These are phyloP conservation scores for Origma solitaria DNA, from an alignment of 2,113 vertebrate species.

Conservation along the genomic window DNA sequence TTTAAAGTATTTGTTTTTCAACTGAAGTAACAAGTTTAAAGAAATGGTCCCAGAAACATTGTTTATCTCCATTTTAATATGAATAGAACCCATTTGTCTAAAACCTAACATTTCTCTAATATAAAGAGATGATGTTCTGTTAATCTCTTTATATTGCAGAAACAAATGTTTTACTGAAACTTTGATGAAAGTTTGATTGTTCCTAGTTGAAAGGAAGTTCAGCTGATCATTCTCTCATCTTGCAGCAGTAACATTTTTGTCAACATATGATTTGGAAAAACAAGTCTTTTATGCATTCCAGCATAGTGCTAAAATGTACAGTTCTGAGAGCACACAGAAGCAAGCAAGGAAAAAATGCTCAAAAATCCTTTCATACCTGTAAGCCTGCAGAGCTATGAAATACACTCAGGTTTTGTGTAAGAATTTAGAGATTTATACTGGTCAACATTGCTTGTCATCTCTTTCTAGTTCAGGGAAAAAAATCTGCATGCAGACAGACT, in stretches of 20 bases:
- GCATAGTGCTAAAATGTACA: background rate
- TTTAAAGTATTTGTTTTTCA: background rate
- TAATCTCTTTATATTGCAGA: background rate
- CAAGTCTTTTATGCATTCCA: background rate
- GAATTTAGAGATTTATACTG: background rate
- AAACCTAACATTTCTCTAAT: background rate
- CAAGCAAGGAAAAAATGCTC: background rate
- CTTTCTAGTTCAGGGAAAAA: background rate
- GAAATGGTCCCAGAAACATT: background rate
- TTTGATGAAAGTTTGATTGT: background rate
- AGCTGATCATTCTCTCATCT: background rate
- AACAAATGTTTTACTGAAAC: background rate
- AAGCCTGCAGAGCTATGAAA: background rate
- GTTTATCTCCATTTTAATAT: background rate
- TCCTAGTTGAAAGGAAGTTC: background rate
- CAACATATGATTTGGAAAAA: background rate
- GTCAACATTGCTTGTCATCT: background rate
- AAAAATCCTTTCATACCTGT: background rate
- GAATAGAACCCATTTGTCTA: background rate
- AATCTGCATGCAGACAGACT: background rate
- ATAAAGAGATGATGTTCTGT: background rate
- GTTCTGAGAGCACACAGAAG: background rate
- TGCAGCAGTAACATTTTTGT: background rate
- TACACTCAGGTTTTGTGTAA: background rate
- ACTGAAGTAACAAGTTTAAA: background rate